A percentile compares a stretch with the other conserved stretches of the same genome.
These are phyloP conservation scores for Tachuris rubrigastra DNA, from an alignment of 2,113 vertebrate genomes.

Conservation along the genomic window DNA sequence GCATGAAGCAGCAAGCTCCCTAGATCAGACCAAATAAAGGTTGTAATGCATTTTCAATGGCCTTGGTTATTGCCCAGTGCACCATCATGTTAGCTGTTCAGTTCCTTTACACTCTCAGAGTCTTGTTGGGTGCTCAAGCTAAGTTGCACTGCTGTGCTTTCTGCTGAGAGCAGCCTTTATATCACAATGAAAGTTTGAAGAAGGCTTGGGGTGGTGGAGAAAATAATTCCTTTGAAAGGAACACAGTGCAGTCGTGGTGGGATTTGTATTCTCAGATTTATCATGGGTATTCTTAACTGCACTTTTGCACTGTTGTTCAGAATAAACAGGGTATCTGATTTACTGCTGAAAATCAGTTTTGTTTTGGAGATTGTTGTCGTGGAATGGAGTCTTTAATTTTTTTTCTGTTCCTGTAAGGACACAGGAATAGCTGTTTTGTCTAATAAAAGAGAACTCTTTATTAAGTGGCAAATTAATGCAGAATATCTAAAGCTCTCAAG, in stretches of 20 bases:
- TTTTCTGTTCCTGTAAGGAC: not conserved
- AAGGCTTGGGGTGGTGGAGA: not conserved
- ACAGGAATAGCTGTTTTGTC: not conserved
- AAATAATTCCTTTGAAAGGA: not conserved
- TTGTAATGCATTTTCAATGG: not conserved
- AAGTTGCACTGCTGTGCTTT: not conserved
- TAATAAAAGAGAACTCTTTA: conserved; percentile 16
- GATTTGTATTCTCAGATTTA: not conserved
- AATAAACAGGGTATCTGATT: conserved; percentile 30
- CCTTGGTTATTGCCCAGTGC: not conserved
- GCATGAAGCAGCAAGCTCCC: not conserved
- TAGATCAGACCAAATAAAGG: not conserved
- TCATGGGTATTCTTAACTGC: not conserved
- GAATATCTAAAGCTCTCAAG: conserved; percentile 27
- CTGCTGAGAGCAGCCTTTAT: not conserved
- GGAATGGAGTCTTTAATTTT: not conserved
- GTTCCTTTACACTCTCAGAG: not conserved
- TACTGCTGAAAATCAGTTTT: not conserved
- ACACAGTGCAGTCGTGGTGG: not conserved
- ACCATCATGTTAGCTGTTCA: no score
- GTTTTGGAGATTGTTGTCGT: not conserved
- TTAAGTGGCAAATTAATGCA: conserved; percentile 27
- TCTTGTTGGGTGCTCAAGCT: not conserved
- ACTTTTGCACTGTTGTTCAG: not conserved
- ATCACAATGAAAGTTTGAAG: not conserved